These are phyloP conservation scores for Macroglossus sobrinus DNA, from an alignment of 2,113 vertebrate genomes.

Conservation along the genomic window DNA sequence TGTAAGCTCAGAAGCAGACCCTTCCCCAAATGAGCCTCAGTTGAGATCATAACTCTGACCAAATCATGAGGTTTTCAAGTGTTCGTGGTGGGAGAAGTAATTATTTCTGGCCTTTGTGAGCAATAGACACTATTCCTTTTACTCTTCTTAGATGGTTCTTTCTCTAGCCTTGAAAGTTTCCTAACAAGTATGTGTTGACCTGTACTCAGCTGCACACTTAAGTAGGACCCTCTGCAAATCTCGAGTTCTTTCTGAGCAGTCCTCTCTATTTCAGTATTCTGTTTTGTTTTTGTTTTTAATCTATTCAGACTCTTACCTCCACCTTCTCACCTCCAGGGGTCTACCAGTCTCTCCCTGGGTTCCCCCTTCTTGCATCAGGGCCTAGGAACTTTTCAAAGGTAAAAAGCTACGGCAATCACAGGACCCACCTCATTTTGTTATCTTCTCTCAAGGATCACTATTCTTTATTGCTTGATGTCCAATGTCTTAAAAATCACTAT, in stretches of 20 bases:
- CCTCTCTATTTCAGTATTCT: background rate
- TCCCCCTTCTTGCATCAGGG: background rate
- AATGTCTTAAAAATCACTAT: background rate
- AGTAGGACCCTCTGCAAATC: background rate
- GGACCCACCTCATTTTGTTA: background rate
- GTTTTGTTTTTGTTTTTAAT: background rate
- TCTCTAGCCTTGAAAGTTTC: background rate
- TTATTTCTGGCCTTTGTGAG: background rate
- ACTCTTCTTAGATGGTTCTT: background rate
- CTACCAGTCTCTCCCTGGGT: background rate
- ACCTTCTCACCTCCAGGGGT: background rate
- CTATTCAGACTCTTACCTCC: background rate
- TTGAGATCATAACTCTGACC: background rate
- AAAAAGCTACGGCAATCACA: background rate
- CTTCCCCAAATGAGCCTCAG: background rate
- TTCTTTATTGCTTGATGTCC: background rate
- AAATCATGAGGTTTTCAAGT: background rate
- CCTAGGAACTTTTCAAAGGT: background rate
- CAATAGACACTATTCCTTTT: background rate
- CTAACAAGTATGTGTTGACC: background rate
- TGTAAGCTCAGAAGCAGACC: background rate
- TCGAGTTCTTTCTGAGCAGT: background rate
- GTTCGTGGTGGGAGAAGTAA: background rate
- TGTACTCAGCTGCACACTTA: background rate
- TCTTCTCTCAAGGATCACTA: background rate